phyloP scores from a whole-genome alignment of 2,888 invertebrate species.

The Calameuta filiformis region DNA sequence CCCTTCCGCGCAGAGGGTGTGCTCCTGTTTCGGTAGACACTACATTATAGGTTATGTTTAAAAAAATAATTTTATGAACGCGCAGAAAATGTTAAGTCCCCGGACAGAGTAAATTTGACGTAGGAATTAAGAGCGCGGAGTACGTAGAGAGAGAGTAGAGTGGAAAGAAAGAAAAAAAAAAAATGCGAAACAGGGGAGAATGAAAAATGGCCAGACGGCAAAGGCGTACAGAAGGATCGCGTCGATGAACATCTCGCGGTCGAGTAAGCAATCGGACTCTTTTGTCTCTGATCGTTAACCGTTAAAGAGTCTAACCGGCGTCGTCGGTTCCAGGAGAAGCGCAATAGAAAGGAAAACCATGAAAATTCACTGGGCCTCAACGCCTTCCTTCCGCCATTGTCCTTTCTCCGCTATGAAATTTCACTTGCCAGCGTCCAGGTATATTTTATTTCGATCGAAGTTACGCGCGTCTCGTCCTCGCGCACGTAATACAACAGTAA shows the following conservation, averaged over 20 bases:
- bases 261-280: slow-evolving; percentile 27
- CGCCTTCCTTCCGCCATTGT: not conserved
- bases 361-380: not conserved
- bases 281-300: slow-evolving; percentile 31
- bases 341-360: not conserved
- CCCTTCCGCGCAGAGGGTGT: not conserved
- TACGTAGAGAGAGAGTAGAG: not conserved
- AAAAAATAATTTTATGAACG: not conserved
- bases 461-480: not conserved
- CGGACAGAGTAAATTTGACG: not conserved
- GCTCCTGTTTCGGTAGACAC: not conserved
- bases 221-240: not conserved
- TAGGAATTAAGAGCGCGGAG: not conserved
- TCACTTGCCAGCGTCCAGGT: not conserved
- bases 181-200: not conserved
- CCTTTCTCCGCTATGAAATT: not conserved
- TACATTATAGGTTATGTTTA: not conserved
- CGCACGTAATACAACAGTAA: not conserved
- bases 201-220: not conserved
- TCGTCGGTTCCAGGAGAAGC: not conserved
- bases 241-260: slow-evolving; percentile 25
- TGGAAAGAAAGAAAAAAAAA: not conserved
- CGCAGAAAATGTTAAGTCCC: not conserved
- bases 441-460: not conserved
- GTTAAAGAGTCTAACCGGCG: slow-evolving; percentile 22